Base-by-base conservation (phyloP, 2,888 invertebrate species). In the Octonoba sinensis region DNA sequence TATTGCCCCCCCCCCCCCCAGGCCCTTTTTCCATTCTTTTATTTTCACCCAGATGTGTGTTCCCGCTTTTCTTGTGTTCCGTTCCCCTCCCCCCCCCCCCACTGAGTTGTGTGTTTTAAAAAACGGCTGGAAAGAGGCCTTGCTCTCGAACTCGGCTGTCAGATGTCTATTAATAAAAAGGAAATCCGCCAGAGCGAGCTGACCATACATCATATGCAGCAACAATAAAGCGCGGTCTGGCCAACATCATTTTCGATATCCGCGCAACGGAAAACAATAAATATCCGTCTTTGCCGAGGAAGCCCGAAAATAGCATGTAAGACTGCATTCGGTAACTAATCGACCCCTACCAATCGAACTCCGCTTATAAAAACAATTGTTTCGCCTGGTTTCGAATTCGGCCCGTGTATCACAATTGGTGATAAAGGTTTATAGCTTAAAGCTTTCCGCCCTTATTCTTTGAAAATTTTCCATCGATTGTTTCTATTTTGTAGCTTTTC, bases 401-500 rank as follows among this genome's bases (percentile, higher is more conserved):
- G 69, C 56, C 73, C 73, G 62, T 69, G 73, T 73, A 62, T 73
- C 73, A 73, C 73, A 81, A 81, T 74, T 73, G 69, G 73, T 73
- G 79, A 73, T 81, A 81, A 79, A 81, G 79, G 72, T 81, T 81
- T 74, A 81, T 74, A 81, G 79, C 79, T 73, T 62, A 81, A 69
- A 81, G 79, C 72, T 74, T 81, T 73, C 60, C 67, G 54, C 60
- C 73, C 64, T 64, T 73, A 62, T 73, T 62, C 69, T 46, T 69
- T 81, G 66, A 73, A 81, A 81, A 73, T 62, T 73, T 73, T 62
- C 46, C 64, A 81, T 81, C 79, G 79, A 81, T 81, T 81, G 79
- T 81, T 79, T 73, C 79, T 81, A 73, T 81, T 81, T 81, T 81
- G 79, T 81, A 81, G 73, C 73, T 60, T 81, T 79, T 81, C 56